phyloP scores from a whole-genome alignment of 2,797 vertebrate genomes.

The Manis javanica region DNA sequence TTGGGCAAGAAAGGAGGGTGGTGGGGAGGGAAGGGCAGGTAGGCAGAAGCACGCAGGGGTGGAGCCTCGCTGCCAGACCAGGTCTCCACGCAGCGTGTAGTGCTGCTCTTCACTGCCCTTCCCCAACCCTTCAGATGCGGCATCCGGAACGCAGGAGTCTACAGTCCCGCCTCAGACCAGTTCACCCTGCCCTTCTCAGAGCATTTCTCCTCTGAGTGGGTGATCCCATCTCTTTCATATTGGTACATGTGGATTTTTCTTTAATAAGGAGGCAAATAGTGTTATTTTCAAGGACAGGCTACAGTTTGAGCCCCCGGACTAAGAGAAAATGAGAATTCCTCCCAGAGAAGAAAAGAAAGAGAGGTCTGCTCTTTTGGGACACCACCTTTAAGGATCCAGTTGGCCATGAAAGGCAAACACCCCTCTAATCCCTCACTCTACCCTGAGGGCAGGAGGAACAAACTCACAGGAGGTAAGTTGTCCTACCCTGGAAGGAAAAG shows the following conservation, averaged over 20 bases:
- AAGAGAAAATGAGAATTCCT: background rate
- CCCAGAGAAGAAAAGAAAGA: background rate
- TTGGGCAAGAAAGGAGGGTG: background rate
- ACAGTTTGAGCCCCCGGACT: background rate
- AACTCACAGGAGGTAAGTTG: background rate
- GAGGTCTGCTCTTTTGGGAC: background rate
- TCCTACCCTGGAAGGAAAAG: background rate
- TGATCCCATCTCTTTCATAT: background rate
- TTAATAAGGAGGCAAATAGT: background rate
- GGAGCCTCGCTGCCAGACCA: background rate
- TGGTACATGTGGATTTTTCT: background rate
- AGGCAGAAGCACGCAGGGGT: no score
- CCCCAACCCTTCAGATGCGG: background rate
- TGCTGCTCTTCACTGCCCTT: background rate
- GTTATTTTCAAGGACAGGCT: background rate
- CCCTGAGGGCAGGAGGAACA: background rate
- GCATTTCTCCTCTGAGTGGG: background rate
- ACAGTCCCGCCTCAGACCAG: background rate
- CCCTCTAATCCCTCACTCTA: background rate
- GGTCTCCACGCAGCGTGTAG: accelerated
- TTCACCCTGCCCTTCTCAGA: background rate
- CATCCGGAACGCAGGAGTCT: background rate
- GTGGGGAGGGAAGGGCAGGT: no score
- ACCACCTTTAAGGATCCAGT: background rate
- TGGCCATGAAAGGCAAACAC: background rate